phyloP scores from a whole-genome alignment of 2,113 vertebrate genomes.

The Rhinolophus sinicus region DNA sequence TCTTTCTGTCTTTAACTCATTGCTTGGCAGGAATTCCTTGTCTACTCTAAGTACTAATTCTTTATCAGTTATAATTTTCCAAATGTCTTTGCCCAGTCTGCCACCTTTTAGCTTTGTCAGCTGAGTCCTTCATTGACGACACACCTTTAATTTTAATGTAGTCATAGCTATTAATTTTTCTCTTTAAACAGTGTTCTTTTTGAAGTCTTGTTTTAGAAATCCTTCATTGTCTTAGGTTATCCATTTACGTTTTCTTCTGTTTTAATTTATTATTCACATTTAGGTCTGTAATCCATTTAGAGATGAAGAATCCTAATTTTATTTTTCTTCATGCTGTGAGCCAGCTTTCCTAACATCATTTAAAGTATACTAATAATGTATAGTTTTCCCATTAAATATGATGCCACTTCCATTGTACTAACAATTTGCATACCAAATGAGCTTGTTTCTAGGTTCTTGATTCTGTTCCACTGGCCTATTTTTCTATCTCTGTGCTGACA shows the following conservation, averaged over 20 bases:
- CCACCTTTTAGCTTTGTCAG: background rate
- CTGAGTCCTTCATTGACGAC: background rate
- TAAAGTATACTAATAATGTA: background rate
- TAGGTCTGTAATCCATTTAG: background rate
- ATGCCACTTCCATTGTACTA: background rate
- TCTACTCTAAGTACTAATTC: background rate
- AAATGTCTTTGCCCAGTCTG: background rate
- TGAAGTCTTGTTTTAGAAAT: background rate
- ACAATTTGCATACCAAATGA: background rate
- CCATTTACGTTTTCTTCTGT: background rate
- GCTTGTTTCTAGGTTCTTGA: background rate
- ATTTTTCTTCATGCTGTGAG: background rate
- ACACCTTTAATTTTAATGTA: conserved; percentile 6
- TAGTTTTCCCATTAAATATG: background rate
- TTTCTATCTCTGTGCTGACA: background rate
- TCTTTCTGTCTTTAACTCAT: background rate
- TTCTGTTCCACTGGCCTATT: background rate
- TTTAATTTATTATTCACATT: background rate
- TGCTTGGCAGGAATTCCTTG: background rate
- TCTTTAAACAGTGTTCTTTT: background rate
- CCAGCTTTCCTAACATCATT: background rate
- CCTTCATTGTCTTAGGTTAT: background rate
- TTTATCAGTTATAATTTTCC: background rate
- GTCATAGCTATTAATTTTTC: background rate
- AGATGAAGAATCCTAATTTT: background rate